These are phyloP conservation scores for Clunio marinus DNA, from an alignment of 2,888 invertebrate species.

Conservation along the genomic window DNA sequence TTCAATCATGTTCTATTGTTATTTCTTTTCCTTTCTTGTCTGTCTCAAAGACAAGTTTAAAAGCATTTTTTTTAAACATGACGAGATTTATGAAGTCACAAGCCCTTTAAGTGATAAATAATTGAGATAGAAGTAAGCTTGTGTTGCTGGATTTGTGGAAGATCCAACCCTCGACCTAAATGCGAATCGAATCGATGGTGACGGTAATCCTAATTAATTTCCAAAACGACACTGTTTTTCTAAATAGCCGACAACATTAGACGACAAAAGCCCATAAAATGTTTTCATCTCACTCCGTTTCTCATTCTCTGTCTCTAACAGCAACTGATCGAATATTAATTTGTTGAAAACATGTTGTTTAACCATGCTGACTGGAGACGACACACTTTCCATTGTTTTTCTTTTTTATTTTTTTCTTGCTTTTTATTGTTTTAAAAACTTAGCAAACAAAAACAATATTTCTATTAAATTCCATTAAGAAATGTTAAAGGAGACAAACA, in stretches of 20 bases:
- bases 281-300: neutral
- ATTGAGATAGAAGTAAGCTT: neutral
- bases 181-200: neutral
- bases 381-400: slow-evolving; percentile 7
- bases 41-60: too few species aligned
- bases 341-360: slow-evolving; percentile 3
- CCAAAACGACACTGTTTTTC: slow-evolving; percentile 9
- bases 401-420: neutral
- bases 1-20: too few species aligned
- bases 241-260: neutral
- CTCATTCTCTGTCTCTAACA: neutral
- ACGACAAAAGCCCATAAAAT: slow-evolving; percentile 20
- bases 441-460: too few species aligned
- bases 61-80: too few species aligned
- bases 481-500: too few species aligned
- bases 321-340: slow-evolving; percentile 23
- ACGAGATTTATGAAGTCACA: neutral
- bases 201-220: slow-evolving; percentile 23
- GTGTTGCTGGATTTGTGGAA: too few species aligned
- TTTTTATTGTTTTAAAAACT: too few species aligned
- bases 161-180: too few species aligned
- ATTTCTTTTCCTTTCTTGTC: too few species aligned
- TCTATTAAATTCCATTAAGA: too few species aligned
- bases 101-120: neutral
- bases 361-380: neutral